phyloP scores from a whole-genome alignment of 2,888 invertebrate species.

The Acronicta aceris region DNA sequence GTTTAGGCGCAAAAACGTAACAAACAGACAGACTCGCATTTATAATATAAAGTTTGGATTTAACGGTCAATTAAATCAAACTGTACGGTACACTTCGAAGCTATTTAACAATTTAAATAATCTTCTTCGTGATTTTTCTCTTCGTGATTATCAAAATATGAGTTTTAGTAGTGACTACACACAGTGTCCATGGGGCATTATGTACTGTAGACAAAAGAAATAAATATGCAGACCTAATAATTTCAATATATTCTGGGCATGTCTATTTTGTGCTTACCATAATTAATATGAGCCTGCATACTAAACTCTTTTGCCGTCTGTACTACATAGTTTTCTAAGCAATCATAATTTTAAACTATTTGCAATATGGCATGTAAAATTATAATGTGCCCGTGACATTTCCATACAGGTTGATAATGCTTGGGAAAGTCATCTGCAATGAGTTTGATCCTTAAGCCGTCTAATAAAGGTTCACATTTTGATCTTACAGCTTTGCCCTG shows the following conservation, averaged over 20 bases:
- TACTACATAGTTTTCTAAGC: background rate
- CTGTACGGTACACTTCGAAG: no score
- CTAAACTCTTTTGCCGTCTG: conserved; percentile 1
- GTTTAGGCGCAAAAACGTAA: no score
- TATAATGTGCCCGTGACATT: conserved; percentile 46
- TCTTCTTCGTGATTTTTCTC: no score
- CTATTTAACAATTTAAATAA: no score
- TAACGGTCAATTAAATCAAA: no score
- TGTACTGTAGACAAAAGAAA: background rate
- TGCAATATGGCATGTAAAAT: conserved; percentile 21
- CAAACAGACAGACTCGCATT: no score
- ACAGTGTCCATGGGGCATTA: no score
- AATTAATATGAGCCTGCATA: background rate
- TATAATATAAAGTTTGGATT: no score
- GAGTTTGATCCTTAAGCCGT: conserved; percentile 57
- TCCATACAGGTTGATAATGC: conserved; percentile 66
- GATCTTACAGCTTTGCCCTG: conserved; percentile 63
- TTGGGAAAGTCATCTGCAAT: conserved; percentile 60
- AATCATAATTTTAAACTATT: background rate
- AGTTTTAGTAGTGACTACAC: no score
- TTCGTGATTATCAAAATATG: no score
- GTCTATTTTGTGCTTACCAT: no score
- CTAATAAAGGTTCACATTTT: conserved; percentile 67
- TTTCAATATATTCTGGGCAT: no score
- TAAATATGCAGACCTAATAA: background rate